phyloP scores from a whole-genome alignment of 2,888 invertebrate species.

The Trissonchulus sp. region DNA sequence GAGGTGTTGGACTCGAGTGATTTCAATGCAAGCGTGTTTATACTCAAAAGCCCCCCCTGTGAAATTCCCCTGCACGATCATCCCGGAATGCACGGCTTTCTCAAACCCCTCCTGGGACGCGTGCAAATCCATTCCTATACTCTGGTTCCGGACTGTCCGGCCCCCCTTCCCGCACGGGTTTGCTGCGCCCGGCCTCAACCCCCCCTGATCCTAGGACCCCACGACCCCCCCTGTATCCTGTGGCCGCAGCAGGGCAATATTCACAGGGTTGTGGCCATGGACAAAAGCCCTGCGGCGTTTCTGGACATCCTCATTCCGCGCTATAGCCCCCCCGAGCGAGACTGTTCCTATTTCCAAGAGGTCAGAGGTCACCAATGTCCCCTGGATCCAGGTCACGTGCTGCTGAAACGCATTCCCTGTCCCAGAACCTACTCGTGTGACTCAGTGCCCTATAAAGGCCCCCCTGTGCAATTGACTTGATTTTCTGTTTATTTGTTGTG shows the following conservation, averaged over 20 bases:
- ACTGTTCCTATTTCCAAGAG: background rate
- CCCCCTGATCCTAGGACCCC: background rate
- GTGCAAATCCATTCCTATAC: background rate
- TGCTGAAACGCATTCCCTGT: background rate
- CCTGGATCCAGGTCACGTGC: background rate
- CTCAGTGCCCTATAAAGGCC: background rate
- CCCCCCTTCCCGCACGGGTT: background rate
- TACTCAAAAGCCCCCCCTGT: background rate
- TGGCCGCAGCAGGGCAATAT: background rate
- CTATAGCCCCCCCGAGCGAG: constrained; percentile 15
- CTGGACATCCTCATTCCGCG: constrained; percentile 13
- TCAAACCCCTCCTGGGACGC: background rate
- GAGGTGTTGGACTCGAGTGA: background rate
- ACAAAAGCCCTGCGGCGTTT: background rate
- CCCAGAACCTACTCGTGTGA: background rate
- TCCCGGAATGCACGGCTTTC: constrained; percentile 9
- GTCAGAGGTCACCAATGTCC: background rate
- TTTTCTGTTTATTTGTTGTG: too few relatives aligned
- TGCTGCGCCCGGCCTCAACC: background rate
- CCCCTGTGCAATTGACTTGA: too few relatives aligned
- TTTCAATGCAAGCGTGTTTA: background rate
- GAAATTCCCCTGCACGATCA: constrained; percentile 20
- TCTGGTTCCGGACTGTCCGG: background rate
- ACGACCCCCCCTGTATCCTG: background rate
- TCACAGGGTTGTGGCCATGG: background rate